Conservation (phyloP, 2,113 vertebrate genomes). For the Trematocara variabile region DNA sequence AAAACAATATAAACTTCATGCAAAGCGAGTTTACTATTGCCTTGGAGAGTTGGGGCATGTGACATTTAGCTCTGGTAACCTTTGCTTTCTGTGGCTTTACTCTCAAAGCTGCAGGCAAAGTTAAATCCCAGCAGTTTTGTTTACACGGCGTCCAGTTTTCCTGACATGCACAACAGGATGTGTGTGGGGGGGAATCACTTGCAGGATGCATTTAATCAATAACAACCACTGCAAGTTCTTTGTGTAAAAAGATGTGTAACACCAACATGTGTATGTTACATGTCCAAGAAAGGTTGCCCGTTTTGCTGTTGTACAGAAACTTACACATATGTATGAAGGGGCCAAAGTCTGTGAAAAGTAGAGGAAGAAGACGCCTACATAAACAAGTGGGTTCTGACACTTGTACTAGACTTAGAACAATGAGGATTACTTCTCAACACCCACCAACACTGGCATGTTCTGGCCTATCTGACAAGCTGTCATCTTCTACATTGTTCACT, state of each 20-base stretch:
- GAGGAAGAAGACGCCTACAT: slow-evolving; percentile 50
- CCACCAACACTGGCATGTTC: slow-evolving; percentile 58
- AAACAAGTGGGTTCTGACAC: slow-evolving; percentile 64
- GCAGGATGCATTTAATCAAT: neutral
- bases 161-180: neutral
- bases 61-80: slow-evolving; percentile 10
- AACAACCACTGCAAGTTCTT: neutral
- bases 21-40: neutral
- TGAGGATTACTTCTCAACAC: slow-evolving; percentile 62
- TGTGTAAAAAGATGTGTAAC: neutral
- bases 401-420: slow-evolving; percentile 62
- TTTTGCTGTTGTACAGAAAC: neutral
- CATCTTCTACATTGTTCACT: slow-evolving; percentile 56
- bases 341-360: slow-evolving; percentile 35
- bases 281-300: neutral
- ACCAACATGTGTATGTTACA: neutral
- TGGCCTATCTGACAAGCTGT: slow-evolving; percentile 66
- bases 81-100: slow-evolving; percentile 13
- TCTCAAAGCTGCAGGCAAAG: neutral
- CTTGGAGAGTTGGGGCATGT: neutral
- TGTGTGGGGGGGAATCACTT: neutral
- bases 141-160: neutral
- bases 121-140: slow-evolving; percentile 18
- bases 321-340: slow-evolving; percentile 3
- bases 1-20: neutral